Evolutionary conservation across 1,140 invertebrate species (phyloP).

Genomic region (Oncopeltus fasciatus): DNA sequence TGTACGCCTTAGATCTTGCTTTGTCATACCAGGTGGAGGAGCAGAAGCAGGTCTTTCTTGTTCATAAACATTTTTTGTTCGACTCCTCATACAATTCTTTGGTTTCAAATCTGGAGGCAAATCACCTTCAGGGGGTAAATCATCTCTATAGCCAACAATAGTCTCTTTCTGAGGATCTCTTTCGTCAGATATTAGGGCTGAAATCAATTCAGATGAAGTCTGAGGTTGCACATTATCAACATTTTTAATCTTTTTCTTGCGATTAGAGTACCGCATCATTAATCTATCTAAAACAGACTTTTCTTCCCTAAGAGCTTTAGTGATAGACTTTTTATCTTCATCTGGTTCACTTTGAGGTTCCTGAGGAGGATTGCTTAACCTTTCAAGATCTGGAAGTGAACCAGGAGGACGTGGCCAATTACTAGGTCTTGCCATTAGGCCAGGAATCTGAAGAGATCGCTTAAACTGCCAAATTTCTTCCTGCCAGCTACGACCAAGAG

Average conservation of each 20-base stretch:
- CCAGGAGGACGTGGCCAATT: constrained; percentile 38
- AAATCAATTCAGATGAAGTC: neutral
- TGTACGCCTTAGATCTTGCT: constrained; percentile 32
- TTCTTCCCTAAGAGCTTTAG: constrained; percentile 26
- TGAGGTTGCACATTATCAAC: neutral
- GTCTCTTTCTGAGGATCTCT: neutral
- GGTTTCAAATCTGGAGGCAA: neutral
- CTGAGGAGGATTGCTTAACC: constrained; percentile 42
- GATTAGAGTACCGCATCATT: constrained; percentile 27
- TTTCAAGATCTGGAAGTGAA: constrained; percentile 59
- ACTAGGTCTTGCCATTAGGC: constrained; percentile 41
- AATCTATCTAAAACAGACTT: constrained; percentile 37
- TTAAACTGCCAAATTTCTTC: constrained; percentile 67
- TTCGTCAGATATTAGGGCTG: neutral
- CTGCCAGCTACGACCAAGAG: constrained; percentile 55
- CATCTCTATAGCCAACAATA: neutral
- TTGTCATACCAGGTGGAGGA: constrained; percentile 29
- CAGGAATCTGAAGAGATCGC: constrained; percentile 59
- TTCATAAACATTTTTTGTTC: constrained; percentile 43
- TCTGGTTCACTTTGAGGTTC: constrained; percentile 23
- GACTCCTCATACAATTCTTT: constrained; percentile 8
- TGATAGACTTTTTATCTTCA: constrained; percentile 37
- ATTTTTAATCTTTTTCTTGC: constrained; percentile 30
- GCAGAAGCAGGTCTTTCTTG: constrained; percentile 51
- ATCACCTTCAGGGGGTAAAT: neutral